Base-by-base conservation (phyloP, 2,113 vertebrate species). In the Microtus montanus region DNA sequence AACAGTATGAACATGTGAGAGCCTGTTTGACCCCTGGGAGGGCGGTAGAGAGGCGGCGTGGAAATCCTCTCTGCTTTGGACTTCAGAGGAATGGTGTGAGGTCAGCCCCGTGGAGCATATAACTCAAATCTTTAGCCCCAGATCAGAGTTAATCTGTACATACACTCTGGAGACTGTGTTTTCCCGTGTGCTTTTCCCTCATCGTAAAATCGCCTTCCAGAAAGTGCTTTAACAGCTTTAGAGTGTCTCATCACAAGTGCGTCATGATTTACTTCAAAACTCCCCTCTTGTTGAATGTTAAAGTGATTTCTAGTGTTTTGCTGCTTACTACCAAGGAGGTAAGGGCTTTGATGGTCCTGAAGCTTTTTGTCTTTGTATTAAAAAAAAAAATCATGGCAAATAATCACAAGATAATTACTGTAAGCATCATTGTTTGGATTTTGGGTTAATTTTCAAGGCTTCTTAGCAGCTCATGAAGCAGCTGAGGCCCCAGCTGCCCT, bases 401-500 rank as follows among this genome's bases (percentile, higher is more conserved):
- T 52, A 71, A 73, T 71, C 89, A 49, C 11, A 35, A 61, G 93
- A 17, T 52, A 80, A 87, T 79, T 49, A 82, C 78, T 68, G 35
- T 35, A 89, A 90, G 83, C 85, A 80, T 79, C 52, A 74, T 71
- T 86, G n/a, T 84, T 63, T 94, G 79, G 47, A 38, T 38, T 93
- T 74, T 63, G 86, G 71, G 33, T 87, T 78, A 28, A 78, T 70
- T 92, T 70, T 41, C n/a, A 24, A 74, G 88, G 38, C 71, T 94
- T 87, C 77, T 82, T 41, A 85, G 93, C 61, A 64, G 94, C 20
- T 58, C 22, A 44, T 85, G 87, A 91, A 71, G 79, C 90, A 95
- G 84, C 83, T 61, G 91, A 92, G n/a, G 68, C 38, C 78, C 63
- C 96, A 95, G 94, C 83, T 93, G 92, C 83, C 24, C 8, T 84